Evolutionary conservation across 1,140 invertebrate species (phyloP), one percentile per base, ranked within the genome.

Genomic region (Oscheius sp.): DNA sequence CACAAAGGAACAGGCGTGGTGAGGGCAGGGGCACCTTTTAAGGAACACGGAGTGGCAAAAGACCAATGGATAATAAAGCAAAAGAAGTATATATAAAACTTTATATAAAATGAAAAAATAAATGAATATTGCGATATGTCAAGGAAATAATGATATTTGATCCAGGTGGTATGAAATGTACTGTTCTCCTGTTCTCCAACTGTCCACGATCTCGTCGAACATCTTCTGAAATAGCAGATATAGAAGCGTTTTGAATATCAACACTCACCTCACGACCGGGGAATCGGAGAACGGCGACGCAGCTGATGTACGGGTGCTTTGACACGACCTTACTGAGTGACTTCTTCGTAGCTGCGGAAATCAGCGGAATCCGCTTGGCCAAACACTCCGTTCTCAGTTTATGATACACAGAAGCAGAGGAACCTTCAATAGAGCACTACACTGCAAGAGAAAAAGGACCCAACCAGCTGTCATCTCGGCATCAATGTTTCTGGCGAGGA

Each of bases 291-390:
- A 63, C 10, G 20, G 28, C 61, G 10, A 63, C 26, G 31, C 32
- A 34, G 13, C 10, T 32, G 18, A 26, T 38, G 29, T 63, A 63
- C 10, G 61, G 61, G 29, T 15, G 23, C 29, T 63, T 63, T 13
- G 31, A 32, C 10, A 63, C 61, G 13, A 26, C 61, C 26, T 38
- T 34, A 34, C 61, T 63, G 10, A 63, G 15, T 18, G 7, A 7
- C 61, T 63, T 63, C 61, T 63, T 63, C 15, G 61, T 32, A 18
- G 61, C 31, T 13, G 31, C 61, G 26, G 29, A 34, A 18, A 63
- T 38, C 7, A 63, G 13, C 20, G 61, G 61, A 34, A 63, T 26
- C 10, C 35, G 10, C 26, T 63, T 63, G 10, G 36, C 20, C 7
- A 20, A 15, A 59, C 55, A 59, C 13, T 10, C 55, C 38, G 38